These are phyloP conservation scores for Charina bottae DNA, from an alignment of 2,113 vertebrate genomes.

Conservation along the genomic window DNA sequence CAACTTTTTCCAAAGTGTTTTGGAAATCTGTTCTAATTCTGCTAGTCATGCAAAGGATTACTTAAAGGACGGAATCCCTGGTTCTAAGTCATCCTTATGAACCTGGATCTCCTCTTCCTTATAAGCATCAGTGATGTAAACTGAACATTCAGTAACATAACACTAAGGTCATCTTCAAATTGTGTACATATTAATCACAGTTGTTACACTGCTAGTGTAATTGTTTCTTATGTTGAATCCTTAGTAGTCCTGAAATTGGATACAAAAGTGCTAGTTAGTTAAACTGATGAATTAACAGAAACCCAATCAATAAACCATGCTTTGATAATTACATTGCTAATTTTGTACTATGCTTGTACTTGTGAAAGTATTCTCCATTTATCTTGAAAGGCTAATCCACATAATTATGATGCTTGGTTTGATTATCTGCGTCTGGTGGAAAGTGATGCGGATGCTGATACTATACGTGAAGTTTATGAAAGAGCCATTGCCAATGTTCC, in stretches of 20 bases:
- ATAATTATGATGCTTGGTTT: slow-evolving; percentile 98
- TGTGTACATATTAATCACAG: not conserved
- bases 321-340: not conserved
- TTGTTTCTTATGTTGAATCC: not conserved
- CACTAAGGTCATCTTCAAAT: not conserved
- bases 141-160: not conserved
- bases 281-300: not conserved
- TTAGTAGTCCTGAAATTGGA: not conserved
- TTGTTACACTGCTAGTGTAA: not conserved
- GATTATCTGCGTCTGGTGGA: slow-evolving; percentile 95
- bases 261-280: not conserved
- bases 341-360: not conserved
- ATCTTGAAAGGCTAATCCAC: slow-evolving; percentile 87
- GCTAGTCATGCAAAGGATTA: not conserved
- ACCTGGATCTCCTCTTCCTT: too few relatives aligned
- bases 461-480: slow-evolving; percentile 92
- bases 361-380: not conserved
- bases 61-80: not conserved
- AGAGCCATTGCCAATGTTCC: slow-evolving; percentile 93
- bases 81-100: not conserved
- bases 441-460: slow-evolving; percentile 86
- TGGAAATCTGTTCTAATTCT: not conserved
- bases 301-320: not conserved
- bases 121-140: too few relatives aligned
- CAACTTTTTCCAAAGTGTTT: not conserved